phyloP scores from a whole-genome alignment of 2,888 invertebrate genomes.

The Drosophila niveifrons region DNA sequence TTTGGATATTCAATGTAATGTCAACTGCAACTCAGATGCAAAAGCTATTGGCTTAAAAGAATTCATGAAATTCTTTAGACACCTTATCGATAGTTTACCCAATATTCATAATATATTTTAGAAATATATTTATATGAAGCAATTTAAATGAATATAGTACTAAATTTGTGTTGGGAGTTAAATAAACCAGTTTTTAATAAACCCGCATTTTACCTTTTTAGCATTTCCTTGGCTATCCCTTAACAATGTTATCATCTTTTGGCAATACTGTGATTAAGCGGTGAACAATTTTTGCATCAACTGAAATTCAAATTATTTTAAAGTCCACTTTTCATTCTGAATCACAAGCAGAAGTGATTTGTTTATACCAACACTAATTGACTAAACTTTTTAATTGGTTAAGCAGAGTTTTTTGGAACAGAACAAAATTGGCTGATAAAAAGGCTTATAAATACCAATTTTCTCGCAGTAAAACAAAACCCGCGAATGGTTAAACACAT shows the following conservation, averaged over 20 bases:
- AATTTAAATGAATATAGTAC: too few species aligned
- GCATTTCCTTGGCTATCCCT: too few species aligned
- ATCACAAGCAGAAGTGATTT: not conserved
- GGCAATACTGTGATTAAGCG: too few species aligned
- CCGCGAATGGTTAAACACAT: not conserved
- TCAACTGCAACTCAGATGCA: not conserved
- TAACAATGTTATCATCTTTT: too few species aligned
- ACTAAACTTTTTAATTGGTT: not conserved
- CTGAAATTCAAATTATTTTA: too few species aligned
- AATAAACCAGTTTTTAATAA: too few species aligned
- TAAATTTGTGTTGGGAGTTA: too few species aligned
- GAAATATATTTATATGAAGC: too few species aligned
- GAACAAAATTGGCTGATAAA: not conserved
- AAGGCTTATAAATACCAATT: conserved; percentile 3
- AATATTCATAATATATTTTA: too few species aligned
- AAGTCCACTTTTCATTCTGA: not conserved
- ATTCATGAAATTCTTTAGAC: not conserved
- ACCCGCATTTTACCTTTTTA: too few species aligned
- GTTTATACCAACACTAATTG: not conserved
- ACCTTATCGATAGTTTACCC: too few species aligned
- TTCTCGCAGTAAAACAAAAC: conserved; percentile 3
- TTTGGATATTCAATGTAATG: not conserved
- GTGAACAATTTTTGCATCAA: too few species aligned
- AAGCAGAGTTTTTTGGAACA: not conserved
- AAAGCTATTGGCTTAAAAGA: not conserved